Conservation (phyloP, 2,888 invertebrate species). For the Callinectes sapidus region DNA sequence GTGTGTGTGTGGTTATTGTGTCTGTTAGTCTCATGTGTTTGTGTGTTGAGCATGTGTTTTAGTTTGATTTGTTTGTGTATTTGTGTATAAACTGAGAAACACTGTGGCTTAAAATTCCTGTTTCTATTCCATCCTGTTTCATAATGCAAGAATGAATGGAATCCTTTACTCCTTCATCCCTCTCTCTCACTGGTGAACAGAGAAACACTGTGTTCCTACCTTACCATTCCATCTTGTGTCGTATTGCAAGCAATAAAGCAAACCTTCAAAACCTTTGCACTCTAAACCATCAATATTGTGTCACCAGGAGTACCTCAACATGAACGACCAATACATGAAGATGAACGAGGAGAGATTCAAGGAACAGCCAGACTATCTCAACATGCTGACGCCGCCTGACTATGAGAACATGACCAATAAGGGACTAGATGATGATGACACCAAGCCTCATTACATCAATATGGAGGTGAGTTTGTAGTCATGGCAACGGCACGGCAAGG, state of each 20-base stretch:
- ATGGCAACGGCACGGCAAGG: neutral
- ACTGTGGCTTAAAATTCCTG: too few relatives aligned
- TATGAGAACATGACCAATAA: conserved; percentile 63
- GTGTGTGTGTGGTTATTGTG: neutral
- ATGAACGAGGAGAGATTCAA: conserved; percentile 69
- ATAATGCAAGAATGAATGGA: too few relatives aligned
- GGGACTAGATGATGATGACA: conserved; percentile 32
- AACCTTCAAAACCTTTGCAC: neutral
- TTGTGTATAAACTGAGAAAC: neutral
- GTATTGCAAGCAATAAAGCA: neutral
- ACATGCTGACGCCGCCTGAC: conserved; percentile 64
- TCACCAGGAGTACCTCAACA: conserved; percentile 64
- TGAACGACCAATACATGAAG: conserved; percentile 64
- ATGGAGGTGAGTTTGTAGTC: conserved; percentile 38
- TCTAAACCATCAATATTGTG: neutral
- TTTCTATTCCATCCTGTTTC: too few relatives aligned
- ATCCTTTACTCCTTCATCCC: too few relatives aligned
- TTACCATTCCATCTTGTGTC: too few relatives aligned
- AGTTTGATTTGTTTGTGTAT: neutral
- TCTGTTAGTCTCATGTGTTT: neutral
- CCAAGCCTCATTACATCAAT: conserved; percentile 44
- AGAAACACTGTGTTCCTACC: too few relatives aligned
- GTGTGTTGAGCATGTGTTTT: neutral
- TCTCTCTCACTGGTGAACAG: too few relatives aligned
- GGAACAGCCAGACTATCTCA: conserved; percentile 67